Evolutionary conservation across 2,888 invertebrate species (phyloP).

Genomic region (Leptinotarsa haldemani): DNA sequence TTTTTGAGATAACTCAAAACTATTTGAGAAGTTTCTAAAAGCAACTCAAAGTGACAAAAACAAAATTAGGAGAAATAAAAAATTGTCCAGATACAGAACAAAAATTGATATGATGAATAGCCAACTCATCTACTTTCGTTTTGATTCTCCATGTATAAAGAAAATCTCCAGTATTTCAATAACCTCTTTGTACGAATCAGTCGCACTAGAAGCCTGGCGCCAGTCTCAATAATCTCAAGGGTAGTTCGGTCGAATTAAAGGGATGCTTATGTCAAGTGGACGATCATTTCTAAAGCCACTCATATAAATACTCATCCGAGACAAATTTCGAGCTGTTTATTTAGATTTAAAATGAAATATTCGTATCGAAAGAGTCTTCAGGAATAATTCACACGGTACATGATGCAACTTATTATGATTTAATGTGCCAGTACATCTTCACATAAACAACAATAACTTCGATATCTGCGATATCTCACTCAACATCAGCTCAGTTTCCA

Average conservation of each 20-base stretch:
- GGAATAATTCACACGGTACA: conserved; percentile 50
- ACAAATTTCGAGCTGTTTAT: conserved; percentile 29
- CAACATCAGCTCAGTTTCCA: conserved; percentile 48
- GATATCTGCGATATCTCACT: conserved; percentile 49
- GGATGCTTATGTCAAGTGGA: conserved; percentile 37
- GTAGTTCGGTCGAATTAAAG: conserved; percentile 25
- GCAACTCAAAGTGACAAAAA: too few species aligned
- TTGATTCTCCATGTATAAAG: background rate
- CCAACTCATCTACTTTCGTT: background rate
- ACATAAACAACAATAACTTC: conserved; percentile 46
- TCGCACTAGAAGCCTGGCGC: conserved; percentile 20
- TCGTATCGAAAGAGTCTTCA: conserved; percentile 3
- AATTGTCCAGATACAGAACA: too few species aligned
- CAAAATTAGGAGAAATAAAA: too few species aligned
- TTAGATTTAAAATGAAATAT: conserved; percentile 23
- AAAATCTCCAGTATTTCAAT: conserved; percentile 1
- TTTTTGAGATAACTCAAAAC: too few species aligned
- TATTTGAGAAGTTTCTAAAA: too few species aligned
- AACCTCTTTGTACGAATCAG: conserved; percentile 3
- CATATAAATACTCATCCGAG: conserved; percentile 16
- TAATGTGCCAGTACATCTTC: conserved; percentile 51
- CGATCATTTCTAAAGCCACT: conserved; percentile 14
- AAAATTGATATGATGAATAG: background rate
- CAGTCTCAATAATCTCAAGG: conserved; percentile 22
- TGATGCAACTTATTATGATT: conserved; percentile 53